Percentiles rank a stretch among this genome's conserved stretches.
phyloP scores from a whole-genome alignment of 2,888 invertebrate genomes.

The Conistra vaccinii region DNA sequence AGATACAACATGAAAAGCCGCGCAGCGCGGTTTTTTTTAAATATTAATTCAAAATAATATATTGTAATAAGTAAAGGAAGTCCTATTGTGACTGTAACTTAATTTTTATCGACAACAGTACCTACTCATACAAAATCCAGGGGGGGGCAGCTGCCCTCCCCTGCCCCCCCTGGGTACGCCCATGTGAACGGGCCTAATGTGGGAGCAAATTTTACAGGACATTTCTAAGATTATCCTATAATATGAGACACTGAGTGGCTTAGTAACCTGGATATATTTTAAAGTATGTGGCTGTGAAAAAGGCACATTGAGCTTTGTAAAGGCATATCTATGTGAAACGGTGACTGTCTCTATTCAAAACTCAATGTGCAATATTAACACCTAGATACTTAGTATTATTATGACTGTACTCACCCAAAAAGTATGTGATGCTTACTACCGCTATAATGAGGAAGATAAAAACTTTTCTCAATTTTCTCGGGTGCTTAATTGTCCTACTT shows the following conservation, averaged over 20 bases:
- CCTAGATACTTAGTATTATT: background rate
- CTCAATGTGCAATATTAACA: background rate
- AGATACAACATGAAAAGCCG: too few relatives aligned
- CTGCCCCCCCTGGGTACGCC: too few relatives aligned
- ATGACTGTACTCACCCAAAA: constrained; percentile 80
- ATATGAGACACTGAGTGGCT: background rate
- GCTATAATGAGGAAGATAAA: constrained; percentile 83
- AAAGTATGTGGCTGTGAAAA: background rate
- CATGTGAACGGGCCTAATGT: too few relatives aligned
- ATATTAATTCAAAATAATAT: too few relatives aligned
- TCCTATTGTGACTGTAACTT: too few relatives aligned
- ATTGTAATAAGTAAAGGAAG: too few relatives aligned
- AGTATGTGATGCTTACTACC: constrained; percentile 84
- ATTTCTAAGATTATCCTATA: background rate
- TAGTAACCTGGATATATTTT: background rate
- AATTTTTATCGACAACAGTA: too few relatives aligned
- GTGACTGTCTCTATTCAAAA: background rate
- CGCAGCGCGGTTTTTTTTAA: too few relatives aligned
- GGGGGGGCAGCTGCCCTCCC: too few relatives aligned
- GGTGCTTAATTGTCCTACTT: constrained; percentile 81
- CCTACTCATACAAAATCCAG: too few relatives aligned
- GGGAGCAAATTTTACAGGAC: background rate
- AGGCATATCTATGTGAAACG: background rate
- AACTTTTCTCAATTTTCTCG: constrained; percentile 83
- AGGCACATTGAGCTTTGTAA: background rate